A percentile compares a stretch with the other conserved stretches of the same genome.
Evolutionary conservation across 2,888 invertebrate species (phyloP).

Genomic region (Ecdyonurus torrentis): DNA sequence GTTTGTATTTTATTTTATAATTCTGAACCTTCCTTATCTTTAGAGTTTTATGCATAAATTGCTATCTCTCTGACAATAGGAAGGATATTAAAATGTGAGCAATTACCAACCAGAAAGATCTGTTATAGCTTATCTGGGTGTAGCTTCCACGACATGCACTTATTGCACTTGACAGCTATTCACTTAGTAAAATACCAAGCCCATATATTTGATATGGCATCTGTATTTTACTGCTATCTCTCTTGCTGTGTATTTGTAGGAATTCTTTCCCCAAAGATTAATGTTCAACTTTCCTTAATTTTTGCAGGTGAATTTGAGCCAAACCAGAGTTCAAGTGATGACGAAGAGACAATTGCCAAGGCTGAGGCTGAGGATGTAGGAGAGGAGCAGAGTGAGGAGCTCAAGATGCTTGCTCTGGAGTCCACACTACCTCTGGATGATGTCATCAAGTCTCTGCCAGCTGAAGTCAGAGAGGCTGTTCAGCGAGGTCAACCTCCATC

Average conservation of each 20-base stretch:
- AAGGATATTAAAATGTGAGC: neutral
- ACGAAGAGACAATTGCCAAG: conserved; percentile 86
- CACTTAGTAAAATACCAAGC: no score
- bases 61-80: neutral
- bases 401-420: conserved; percentile 74
- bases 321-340: conserved; percentile 60
- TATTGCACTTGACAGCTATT: no score
- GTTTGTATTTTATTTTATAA: neutral
- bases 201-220: no score
- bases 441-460: conserved; percentile 60
- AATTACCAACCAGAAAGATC: neutral
- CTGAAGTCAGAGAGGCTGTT: conserved; percentile 28
- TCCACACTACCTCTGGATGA: conserved; percentile 79
- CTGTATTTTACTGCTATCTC: no score
- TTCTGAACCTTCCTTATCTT: neutral
- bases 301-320: conserved; percentile 68
- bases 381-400: conserved; percentile 47
- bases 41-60: neutral
- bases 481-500: conserved; percentile 34
- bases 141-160: neutral
- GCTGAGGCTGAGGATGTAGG: conserved; percentile 47
- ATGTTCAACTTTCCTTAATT: neutral
- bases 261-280: no score
- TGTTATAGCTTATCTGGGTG: neutral
- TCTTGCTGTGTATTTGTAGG: no score